Evolutionary conservation across 2,888 invertebrate genomes (phyloP).

Genomic region (Habroteleia sp.): DNA sequence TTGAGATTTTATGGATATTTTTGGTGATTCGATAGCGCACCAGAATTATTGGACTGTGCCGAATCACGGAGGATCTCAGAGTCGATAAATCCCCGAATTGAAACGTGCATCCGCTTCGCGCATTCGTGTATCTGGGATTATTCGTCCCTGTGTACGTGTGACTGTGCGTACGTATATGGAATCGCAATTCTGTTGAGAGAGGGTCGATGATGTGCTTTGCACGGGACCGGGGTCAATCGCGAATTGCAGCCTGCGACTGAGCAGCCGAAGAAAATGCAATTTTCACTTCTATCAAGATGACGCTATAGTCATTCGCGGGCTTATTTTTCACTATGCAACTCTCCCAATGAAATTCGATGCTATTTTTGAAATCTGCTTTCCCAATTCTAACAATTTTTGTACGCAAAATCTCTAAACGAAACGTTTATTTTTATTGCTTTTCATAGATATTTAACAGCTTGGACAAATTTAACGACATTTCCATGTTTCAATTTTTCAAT

Average conservation of each 20-base stretch:
- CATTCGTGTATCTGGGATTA: constrained; percentile 60
- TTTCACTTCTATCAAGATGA: constrained; percentile 56
- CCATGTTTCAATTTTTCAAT: too few species aligned
- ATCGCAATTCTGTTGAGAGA: constrained; percentile 57
- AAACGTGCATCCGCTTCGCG: constrained; percentile 56
- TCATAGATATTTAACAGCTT: too few species aligned
- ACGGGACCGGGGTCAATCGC: constrained; percentile 61
- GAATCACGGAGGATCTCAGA: constrained; percentile 55
- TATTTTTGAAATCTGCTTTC: constrained; percentile 35
- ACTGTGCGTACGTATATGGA: constrained; percentile 18
- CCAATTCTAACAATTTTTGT: too few species aligned
- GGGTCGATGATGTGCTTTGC: constrained; percentile 63
- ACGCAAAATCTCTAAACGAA: too few species aligned
- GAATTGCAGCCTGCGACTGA: constrained; percentile 48
- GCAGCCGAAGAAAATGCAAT: constrained; percentile 61
- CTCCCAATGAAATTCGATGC: constrained; percentile 22
- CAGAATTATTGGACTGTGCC: constrained; percentile 38
- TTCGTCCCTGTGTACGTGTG: constrained; percentile 15
- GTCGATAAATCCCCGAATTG: constrained; percentile 61
- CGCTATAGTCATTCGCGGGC: constrained; percentile 36
- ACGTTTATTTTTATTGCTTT: too few species aligned
- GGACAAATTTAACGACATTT: too few species aligned
- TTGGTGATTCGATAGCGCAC: too few species aligned
- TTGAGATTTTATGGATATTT: constrained; percentile 15
- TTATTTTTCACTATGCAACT: constrained; percentile 15